A percentile compares a stretch with the other conserved stretches of the same genome.
These are phyloP conservation scores for Rosalia funebris DNA, from an alignment of 2,888 invertebrate species.

Conservation along the genomic window DNA sequence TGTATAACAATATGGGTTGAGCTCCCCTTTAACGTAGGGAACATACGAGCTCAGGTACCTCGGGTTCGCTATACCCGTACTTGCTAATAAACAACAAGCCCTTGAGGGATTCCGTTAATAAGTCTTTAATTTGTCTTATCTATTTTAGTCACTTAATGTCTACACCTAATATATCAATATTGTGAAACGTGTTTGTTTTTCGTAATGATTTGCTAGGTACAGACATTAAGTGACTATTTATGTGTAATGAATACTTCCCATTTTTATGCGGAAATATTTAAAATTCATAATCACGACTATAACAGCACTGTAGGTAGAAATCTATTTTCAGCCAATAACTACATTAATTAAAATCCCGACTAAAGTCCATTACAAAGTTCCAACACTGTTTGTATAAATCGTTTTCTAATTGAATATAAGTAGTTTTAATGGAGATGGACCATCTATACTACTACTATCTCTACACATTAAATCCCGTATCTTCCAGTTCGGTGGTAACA, in stretches of 20 bases:
- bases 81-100: too few relatives aligned
- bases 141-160: too few relatives aligned
- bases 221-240: too few relatives aligned
- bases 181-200: too few relatives aligned
- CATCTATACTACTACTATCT: neutral
- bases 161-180: too few relatives aligned
- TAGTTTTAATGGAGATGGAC: conserved; percentile 9
- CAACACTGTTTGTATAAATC: conserved; percentile 4
- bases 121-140: too few relatives aligned
- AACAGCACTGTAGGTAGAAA: neutral
- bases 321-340: conserved; percentile 1
- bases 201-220: too few relatives aligned
- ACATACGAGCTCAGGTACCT: too few relatives aligned
- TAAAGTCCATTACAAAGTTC: neutral
- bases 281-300: neutral
- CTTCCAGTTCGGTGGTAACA: neutral
- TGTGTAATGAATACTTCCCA: neutral
- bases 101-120: too few relatives aligned
- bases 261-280: neutral
- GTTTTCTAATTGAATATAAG: conserved; percentile 15
- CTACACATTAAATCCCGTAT: neutral
- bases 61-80: too few relatives aligned
- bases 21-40: too few relatives aligned
- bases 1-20: too few relatives aligned
- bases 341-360: neutral